Percentiles rank a stretch among this genome's conserved stretches.
phyloP scores from a whole-genome alignment of 2,888 invertebrate genomes.

The Oxyscelio sp. region DNA sequence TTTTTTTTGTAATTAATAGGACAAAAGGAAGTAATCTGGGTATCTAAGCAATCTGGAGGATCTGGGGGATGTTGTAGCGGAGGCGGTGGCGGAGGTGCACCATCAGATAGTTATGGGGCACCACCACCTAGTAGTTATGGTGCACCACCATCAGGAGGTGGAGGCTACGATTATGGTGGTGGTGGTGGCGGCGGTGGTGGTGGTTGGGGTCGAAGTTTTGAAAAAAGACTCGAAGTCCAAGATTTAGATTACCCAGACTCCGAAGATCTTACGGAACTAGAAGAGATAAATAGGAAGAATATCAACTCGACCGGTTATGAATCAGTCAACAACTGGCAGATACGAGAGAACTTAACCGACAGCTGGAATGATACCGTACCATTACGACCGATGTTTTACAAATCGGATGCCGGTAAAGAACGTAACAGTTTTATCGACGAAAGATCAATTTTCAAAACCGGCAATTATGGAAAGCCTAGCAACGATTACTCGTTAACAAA shows the following conservation, averaged over 20 bases:
- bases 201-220: constrained; percentile 89
- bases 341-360: no score
- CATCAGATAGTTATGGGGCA: constrained; percentile 83
- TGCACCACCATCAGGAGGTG: constrained; percentile 83
- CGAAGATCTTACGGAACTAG: constrained; percentile 16
- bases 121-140: constrained; percentile 83
- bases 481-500: no score
- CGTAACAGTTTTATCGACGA: no score
- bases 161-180: constrained; percentile 85
- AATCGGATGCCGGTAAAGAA: no score
- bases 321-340: no score
- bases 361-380: no score
- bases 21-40: constrained; percentile 84
- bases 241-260: constrained; percentile 75
- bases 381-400: no score
- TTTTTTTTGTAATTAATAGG: constrained; percentile 28
- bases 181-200: constrained; percentile 87
- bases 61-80: constrained; percentile 89
- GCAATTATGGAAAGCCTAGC: no score
- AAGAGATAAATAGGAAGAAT: neutral
- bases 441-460: no score
- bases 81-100: constrained; percentile 82
- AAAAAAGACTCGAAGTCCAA: constrained; percentile 83
- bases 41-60: constrained; percentile 89
- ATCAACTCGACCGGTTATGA: no score